phyloP scores from a whole-genome alignment of 2,113 vertebrate species.

The Daphoenositta chrysoptera region DNA sequence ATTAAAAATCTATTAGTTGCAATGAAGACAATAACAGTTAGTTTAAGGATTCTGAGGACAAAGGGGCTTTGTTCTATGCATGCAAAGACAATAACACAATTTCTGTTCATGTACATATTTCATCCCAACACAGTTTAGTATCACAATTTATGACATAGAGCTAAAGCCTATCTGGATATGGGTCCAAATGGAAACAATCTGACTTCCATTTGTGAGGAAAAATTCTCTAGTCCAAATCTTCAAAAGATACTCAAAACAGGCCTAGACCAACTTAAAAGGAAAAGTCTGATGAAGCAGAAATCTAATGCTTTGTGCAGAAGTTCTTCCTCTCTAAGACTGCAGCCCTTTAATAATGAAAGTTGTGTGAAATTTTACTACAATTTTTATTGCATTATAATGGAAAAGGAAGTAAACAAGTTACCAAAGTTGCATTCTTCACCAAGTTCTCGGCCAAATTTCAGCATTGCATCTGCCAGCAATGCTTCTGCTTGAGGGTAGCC shows the following conservation, averaged over 20 bases:
- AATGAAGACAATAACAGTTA: not conserved
- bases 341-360: not conserved
- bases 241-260: not conserved
- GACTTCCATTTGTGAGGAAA: not conserved
- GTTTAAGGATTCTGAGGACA: not conserved
- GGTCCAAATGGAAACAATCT: not conserved
- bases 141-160: not conserved
- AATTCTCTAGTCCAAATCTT: not conserved
- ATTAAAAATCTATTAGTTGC: not conserved
- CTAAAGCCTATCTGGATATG: not conserved
- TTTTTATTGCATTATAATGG: not conserved
- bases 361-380: not conserved
- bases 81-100: not conserved
- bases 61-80: not conserved
- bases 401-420: constrained; percentile 59
- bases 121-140: not conserved
- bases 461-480: constrained; percentile 91
- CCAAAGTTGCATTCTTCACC: constrained; percentile 96
- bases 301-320: not conserved
- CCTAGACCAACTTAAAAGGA: not conserved
- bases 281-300: not conserved
- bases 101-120: not conserved
- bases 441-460: constrained; percentile 92
- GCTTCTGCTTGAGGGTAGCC: constrained; percentile 94
- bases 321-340: not conserved